Base-by-base conservation (phyloP, 1,140 invertebrate genomes). In the Drosophila ironensis region DNA sequence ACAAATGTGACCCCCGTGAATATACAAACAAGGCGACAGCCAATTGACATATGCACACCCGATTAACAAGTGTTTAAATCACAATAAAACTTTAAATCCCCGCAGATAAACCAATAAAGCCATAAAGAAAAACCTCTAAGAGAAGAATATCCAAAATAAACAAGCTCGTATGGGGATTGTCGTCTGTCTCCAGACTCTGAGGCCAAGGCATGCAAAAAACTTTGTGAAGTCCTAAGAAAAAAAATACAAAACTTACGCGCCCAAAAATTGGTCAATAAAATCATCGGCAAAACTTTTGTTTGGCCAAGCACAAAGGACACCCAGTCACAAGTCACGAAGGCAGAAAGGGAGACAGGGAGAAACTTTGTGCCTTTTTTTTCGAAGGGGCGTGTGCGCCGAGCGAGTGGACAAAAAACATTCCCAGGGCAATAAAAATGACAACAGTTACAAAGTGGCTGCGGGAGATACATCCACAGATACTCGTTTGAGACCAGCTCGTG, bases 51-150 rank as follows among this genome's bases (percentile, higher is more conserved):
- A 81, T 72, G 72, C 78, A 78, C 64, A 86, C 78, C 67, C 80
- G 80, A 86, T 86, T 86, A 86, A 86, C 80, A 86, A 86, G 80
- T 86, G 80, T 86, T 86, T 86, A 86, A 86, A 86, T 86, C 80
- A 86, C 80, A 86, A 86, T 86, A 86, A 86, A 86, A 86, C 74
- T 86, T 86, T 86, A 86, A 86, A 69, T 86, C 80, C 80, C 78
- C 33, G 46, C 80, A 72, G 75, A 86, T 86, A 51, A 72, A 80
- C 74, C 70, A 52, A 86, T 84, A 78, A 86, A 84, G 53, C 59
- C 77, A 73, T 77, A 84, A 77, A 67, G 78, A 80, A 67, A 84
- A 67, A 84, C 68, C 28, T 51, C 8, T 11, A 69, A 52, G 46
- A 46, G 37, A 69, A 48, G 44, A 44, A 68, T 57, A 59, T 46